phyloP scores from a whole-genome alignment of 2,113 vertebrate species.

The Xiphias gladius region DNA sequence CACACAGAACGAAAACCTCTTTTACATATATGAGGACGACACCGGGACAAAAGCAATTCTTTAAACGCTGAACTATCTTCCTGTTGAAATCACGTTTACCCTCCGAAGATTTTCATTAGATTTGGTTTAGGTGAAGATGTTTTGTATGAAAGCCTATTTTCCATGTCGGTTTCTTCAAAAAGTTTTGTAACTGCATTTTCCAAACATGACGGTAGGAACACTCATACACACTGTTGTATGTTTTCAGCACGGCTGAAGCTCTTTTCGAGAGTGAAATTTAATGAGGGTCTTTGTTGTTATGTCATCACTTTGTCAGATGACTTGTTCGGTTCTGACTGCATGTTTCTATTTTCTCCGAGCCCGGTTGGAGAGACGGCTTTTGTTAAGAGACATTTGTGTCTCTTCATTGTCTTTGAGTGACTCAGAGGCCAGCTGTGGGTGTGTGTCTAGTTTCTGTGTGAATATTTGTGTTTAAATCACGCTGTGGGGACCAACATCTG shows the following conservation, averaged over 20 bases:
- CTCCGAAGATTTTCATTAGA: neutral
- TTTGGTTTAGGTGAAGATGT: neutral
- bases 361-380: conserved; percentile 1
- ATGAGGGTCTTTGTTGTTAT: conserved; percentile 34
- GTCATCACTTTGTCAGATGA: conserved; percentile 39
- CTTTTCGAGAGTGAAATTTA: conserved; percentile 25
- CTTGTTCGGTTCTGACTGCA: conserved; percentile 10
- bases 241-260: conserved; percentile 19
- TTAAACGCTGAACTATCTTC: too few species aligned
- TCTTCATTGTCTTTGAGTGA: conserved; percentile 32
- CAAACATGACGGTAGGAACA: neutral
- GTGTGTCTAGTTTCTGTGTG: conserved; percentile 1
- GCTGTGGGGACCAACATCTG: neutral
- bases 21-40: too few species aligned
- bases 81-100: too few species aligned
- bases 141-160: too few species aligned
- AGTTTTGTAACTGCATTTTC: neutral
- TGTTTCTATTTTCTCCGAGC: conserved; percentile 14
- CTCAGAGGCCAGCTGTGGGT: conserved; percentile 26
- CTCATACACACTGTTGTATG: neutral
- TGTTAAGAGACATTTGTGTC: conserved; percentile 27
- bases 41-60: too few species aligned
- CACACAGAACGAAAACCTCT: too few species aligned
- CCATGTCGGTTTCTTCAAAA: neutral
- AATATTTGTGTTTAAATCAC: neutral